Evolutionary conservation across 2,888 invertebrate genomes (phyloP).

Genomic region (Drosophila quasianomalipes): DNA sequence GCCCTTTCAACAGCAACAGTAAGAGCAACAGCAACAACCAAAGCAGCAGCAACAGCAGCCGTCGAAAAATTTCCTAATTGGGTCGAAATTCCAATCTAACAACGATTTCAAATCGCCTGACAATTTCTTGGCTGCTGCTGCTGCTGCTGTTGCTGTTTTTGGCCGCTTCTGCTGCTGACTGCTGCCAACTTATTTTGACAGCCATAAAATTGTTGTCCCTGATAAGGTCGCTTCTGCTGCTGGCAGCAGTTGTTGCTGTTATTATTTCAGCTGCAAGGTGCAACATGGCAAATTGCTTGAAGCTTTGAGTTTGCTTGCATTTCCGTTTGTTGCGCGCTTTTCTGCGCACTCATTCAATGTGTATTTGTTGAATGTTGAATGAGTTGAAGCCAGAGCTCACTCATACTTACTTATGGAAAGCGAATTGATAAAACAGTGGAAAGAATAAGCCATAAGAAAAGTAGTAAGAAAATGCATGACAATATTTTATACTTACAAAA

Average conservation of each 20-base stretch:
- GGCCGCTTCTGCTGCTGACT: slow-evolving; percentile 11
- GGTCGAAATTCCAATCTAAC: slow-evolving; percentile 84
- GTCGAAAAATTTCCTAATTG: slow-evolving; percentile 80
- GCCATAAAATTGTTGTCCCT: slow-evolving; percentile 50
- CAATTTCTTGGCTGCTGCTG: slow-evolving; percentile 53
- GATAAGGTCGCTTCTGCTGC: slow-evolving; percentile 33
- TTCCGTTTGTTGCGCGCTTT: slow-evolving; percentile 49
- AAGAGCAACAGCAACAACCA: slow-evolving; percentile 27
- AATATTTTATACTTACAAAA: neutral
- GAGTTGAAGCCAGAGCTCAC: neutral
- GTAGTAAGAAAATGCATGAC: neutral
- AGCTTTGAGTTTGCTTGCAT: neutral
- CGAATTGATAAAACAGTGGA: neutral
- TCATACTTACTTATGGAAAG: neutral
- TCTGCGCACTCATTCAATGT: slow-evolving; percentile 15
- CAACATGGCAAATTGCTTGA: slow-evolving; percentile 8
- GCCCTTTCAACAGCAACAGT: slow-evolving; percentile 37
- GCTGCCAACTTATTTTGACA: slow-evolving; percentile 52
- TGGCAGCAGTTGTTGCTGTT: slow-evolving; percentile 3
- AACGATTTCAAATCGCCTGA: slow-evolving; percentile 69
- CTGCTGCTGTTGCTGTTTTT: slow-evolving; percentile 35
- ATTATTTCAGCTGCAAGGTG: slow-evolving; percentile 37
- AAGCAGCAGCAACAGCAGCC: slow-evolving; percentile 33
- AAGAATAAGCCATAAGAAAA: neutral
- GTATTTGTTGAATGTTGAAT: neutral